A percentile compares a stretch with the other conserved stretches of the same genome.
phyloP scores from a whole-genome alignment of 2,888 invertebrate species.

The Melinaea marsaeus region DNA sequence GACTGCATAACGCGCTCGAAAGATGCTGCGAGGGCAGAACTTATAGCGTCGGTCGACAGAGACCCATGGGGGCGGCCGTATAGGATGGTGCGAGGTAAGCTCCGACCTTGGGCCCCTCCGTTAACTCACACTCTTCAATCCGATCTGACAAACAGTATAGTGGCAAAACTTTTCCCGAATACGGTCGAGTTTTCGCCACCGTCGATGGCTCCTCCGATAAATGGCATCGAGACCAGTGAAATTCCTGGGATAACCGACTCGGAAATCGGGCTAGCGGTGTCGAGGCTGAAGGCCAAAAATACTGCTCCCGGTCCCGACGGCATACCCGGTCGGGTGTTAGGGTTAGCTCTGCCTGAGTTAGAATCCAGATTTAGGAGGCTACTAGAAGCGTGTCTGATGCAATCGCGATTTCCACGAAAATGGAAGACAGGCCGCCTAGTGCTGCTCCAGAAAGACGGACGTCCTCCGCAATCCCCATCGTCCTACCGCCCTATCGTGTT shows the following conservation, averaged over 20 bases:
- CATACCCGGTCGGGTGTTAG: too few species aligned
- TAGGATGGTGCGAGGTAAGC: conserved; percentile 7
- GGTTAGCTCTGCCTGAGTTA: too few species aligned
- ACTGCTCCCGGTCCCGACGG: too few species aligned
- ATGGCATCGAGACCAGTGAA: too few species aligned
- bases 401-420: conserved; percentile 6
- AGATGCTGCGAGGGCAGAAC: conserved; percentile 7
- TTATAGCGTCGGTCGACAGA: conserved; percentile 2
- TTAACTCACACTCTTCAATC: conserved; percentile 11
- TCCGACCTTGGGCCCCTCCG: conserved; percentile 10
- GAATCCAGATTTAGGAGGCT: too few species aligned
- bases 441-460: conserved; percentile 22
- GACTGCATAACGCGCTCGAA: conserved; percentile 14
- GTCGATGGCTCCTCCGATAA: too few species aligned
- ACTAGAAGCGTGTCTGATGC: neutral
- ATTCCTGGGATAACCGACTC: neutral
- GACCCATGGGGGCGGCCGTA: conserved; percentile 21
- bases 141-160: conserved; percentile 1
- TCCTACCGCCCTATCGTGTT: too few species aligned
- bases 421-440: conserved; percentile 25
- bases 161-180: neutral
- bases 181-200: too few species aligned
- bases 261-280: neutral
- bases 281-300: neutral
- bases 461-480: conserved; percentile 4